Evolutionary conservation across 1,140 invertebrate genomes (phyloP).

Genomic region (Temnothorax curvispinosus): DNA sequence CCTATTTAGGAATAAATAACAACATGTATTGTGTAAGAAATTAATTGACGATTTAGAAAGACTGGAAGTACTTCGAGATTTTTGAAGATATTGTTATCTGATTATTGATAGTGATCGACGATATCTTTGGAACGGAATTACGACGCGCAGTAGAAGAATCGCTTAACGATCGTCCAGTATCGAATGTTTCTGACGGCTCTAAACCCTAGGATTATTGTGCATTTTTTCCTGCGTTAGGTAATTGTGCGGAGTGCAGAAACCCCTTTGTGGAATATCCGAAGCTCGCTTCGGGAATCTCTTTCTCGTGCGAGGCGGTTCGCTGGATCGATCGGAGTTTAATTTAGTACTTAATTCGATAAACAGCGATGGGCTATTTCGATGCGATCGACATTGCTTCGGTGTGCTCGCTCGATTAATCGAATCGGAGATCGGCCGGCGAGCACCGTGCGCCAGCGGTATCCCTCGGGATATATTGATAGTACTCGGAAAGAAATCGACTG

Average conservation of each 20-base stretch:
- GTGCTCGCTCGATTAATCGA: constrained; percentile 31
- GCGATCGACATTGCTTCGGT: constrained; percentile 27
- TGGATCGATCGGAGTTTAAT: constrained; percentile 46
- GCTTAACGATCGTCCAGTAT: not conserved
- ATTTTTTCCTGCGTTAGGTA: not conserved
- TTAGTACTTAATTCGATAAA: constrained; percentile 39
- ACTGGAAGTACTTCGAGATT: not conserved
- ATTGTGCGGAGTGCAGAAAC: not conserved
- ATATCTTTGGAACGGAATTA: not conserved
- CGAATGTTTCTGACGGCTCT: not conserved
- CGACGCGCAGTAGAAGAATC: not conserved
- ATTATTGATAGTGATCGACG: constrained; percentile 24
- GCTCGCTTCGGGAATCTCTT: not conserved
- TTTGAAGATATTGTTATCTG: not conserved
- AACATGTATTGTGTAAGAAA: no score
- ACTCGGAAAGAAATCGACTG: constrained; percentile 50
- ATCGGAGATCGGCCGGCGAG: constrained; percentile 29
- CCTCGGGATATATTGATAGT: constrained; percentile 34
- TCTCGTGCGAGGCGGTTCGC: not conserved
- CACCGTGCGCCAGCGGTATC: not conserved
- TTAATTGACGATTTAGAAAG: not conserved
- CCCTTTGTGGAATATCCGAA: not conserved
- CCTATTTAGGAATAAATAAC: not conserved
- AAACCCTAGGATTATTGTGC: not conserved
- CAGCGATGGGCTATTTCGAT: constrained; percentile 20